phyloP scores from a whole-genome alignment of 2,113 vertebrate species.

The Percina caprodes region DNA sequence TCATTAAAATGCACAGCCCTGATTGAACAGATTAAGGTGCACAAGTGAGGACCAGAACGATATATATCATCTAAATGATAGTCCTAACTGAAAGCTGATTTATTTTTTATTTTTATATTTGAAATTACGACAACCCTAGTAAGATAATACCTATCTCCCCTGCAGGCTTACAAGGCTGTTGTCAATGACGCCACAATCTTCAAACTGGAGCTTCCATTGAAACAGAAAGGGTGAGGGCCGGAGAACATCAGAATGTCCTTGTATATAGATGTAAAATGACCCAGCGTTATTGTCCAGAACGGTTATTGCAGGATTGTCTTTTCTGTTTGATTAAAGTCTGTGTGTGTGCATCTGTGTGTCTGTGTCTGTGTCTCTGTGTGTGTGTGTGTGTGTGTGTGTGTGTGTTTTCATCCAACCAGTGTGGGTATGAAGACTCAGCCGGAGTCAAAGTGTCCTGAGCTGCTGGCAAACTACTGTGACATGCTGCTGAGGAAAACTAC shows the following conservation, averaged over 20 bases:
- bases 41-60: too few species aligned
- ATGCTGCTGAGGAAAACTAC: constrained; percentile 98
- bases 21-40: too few species aligned
- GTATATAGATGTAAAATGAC: not conserved
- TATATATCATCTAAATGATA: too few species aligned
- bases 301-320: not conserved
- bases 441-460: constrained; percentile 97
- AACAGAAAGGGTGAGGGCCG: constrained; percentile 97
- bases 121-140: too few species aligned
- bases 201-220: constrained; percentile 97
- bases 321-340: not conserved
- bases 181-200: constrained; percentile 99
- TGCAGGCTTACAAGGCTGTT: constrained; percentile 96
- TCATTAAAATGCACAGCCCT: too few species aligned
- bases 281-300: not conserved
- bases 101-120: too few species aligned
- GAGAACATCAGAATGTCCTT: too few species aligned
- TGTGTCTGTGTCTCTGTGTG: too few species aligned
- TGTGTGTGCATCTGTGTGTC: too few species aligned
- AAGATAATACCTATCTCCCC: too few species aligned
- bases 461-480: constrained; percentile 99
- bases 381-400: too few species aligned
- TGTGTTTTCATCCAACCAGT: constrained; percentile 59
- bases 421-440: constrained; percentile 97
- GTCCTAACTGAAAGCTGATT: too few species aligned